Percentiles rank a stretch among this genome's conserved stretches.
Conservation (phyloP, 2,113 vertebrate genomes). For the Chlorocebus sabaeus region DNA sequence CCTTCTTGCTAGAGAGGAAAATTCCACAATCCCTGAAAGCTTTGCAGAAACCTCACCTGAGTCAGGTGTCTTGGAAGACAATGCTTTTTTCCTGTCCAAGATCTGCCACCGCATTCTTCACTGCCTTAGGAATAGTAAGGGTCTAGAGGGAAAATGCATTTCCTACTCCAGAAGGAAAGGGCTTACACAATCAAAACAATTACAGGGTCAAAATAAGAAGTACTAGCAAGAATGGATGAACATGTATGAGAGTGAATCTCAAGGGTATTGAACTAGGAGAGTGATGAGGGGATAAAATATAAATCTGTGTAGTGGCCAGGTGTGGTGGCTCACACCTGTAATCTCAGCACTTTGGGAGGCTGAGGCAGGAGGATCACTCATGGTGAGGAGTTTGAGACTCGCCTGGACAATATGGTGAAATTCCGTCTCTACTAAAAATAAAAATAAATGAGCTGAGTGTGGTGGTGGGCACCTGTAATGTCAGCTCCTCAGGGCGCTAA, state of each 20-base stretch:
- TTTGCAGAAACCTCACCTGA: conserved; percentile 17
- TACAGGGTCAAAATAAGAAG: background rate
- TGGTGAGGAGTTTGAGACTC: no score
- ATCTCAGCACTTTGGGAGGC: no score
- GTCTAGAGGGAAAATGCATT: background rate
- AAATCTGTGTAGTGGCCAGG: background rate
- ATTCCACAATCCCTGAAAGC: background rate
- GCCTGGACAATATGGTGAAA: no score
- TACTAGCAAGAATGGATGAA: background rate
- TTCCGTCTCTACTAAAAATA: no score
- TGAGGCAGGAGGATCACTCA: no score
- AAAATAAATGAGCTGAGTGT: no score
- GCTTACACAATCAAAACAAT: conserved; percentile 34
- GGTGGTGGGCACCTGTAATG: no score
- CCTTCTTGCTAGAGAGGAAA: background rate
- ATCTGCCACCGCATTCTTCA: background rate
- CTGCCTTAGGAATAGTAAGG: background rate
- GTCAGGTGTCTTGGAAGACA: background rate
- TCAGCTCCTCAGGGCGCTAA: no score
- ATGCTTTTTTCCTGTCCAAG: conserved; percentile 19
- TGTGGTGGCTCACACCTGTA: no score
- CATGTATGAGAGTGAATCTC: background rate
- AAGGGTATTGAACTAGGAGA: background rate
- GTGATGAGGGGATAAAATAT: background rate
- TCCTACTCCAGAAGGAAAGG: background rate